phyloP scores from a whole-genome alignment of 2,797 vertebrate genomes.

The Gymnodraco acuticeps region DNA sequence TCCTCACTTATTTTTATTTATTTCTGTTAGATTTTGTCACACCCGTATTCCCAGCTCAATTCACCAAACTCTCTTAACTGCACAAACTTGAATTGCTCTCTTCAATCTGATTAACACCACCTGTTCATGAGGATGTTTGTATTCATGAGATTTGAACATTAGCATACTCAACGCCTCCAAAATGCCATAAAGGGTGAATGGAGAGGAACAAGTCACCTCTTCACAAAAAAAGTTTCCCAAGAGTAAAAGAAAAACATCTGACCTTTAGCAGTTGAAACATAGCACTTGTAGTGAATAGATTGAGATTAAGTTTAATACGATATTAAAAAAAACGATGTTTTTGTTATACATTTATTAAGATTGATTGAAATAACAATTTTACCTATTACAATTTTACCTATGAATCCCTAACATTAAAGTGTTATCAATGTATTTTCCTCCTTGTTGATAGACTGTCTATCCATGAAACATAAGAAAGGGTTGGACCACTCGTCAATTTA shows the following conservation, averaged over 20 bases:
- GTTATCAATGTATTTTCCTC: neutral
- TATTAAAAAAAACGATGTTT: no score
- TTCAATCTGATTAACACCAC: slow-evolving; percentile 4
- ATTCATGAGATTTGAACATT: slow-evolving; percentile 1
- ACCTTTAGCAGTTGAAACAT: neutral
- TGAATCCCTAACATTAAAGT: neutral
- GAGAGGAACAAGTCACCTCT: neutral
- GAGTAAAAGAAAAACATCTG: neutral
- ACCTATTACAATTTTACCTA: no score
- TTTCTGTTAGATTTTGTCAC: neutral
- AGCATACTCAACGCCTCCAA: neutral
- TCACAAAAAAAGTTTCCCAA: neutral
- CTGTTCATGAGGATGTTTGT: slow-evolving; percentile 5
- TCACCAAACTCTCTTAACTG: neutral
- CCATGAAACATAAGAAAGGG: neutral
- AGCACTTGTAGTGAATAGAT: neutral
- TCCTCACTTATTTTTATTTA: neutral
- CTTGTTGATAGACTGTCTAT: neutral
- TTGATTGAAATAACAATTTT: no score
- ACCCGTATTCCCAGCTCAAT: neutral
- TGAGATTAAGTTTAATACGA: neutral
- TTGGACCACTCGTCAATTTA: neutral
- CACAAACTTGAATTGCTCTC: neutral
- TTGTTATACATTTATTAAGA: no score
- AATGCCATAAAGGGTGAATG: neutral